These are phyloP conservation scores for Ochotona curzoniae DNA, from an alignment of 2,113 vertebrate species.

Conservation along the genomic window DNA sequence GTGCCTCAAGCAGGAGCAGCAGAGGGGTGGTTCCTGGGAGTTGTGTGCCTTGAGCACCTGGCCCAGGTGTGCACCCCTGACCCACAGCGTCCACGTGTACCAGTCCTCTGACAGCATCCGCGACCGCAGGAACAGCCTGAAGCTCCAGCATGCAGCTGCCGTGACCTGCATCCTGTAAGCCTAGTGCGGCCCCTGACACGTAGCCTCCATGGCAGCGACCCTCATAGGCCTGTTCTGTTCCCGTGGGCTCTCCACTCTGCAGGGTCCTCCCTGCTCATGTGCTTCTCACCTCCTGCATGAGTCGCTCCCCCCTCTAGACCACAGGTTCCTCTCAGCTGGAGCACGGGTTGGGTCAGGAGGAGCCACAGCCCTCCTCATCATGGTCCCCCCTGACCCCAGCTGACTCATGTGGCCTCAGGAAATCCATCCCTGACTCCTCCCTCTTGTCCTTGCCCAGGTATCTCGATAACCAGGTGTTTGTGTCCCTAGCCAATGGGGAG, in stretches of 20 bases:
- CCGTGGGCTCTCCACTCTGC: not conserved
- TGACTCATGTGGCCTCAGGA: not conserved
- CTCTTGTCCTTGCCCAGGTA: slow-evolving; percentile 86
- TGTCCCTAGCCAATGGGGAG: slow-evolving; percentile 96
- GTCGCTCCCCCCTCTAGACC: not conserved
- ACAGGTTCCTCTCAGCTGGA: not conserved
- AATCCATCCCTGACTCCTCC: not conserved
- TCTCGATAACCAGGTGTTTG: slow-evolving; percentile 98
- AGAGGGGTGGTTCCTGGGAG: not conserved
- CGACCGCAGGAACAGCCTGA: slow-evolving; percentile 99
- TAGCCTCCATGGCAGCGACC: not conserved
- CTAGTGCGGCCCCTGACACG: not conserved
- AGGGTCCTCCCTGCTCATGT: not conserved
- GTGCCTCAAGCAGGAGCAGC: not conserved
- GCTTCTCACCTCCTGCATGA: not conserved
- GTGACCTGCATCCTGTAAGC: slow-evolving; percentile 97
- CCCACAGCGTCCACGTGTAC: slow-evolving; percentile 96
- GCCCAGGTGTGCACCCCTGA: slow-evolving; percentile 10
- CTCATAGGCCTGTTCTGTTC: not conserved
- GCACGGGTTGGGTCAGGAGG: not conserved
- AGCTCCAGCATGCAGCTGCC: slow-evolving; percentile 95
- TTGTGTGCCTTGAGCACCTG: not conserved
- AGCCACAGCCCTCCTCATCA: not conserved
- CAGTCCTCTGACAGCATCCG: slow-evolving; percentile 99
- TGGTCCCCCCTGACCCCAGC: not conserved